Evolutionary conservation across 2,888 invertebrate species (phyloP), one percentile per base, ranked within the genome.

Genomic region (Monopis laevigella): DNA sequence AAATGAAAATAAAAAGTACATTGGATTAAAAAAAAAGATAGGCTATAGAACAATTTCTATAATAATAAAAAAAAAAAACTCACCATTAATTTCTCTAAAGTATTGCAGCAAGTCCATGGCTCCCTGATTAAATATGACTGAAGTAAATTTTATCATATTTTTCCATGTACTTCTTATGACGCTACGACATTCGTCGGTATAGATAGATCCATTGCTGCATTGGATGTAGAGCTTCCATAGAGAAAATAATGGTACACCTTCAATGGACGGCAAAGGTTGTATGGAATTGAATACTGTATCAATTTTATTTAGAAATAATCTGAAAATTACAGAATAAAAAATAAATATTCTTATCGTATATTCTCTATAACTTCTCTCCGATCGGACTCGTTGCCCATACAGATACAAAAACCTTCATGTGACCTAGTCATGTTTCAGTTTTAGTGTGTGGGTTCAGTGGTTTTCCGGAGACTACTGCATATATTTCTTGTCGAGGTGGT

Each of bases 11-110:
- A n/a, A n/a, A n/a, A n/a, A n/a, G n/a, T n/a, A n/a, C n/a, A n/a
- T n/a, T n/a, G n/a, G n/a, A n/a, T n/a, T n/a, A n/a, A n/a, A n/a
- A n/a, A n/a, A n/a, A n/a, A n/a, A n/a, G n/a, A n/a, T n/a, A n/a
- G n/a, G n/a, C n/a, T n/a, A n/a, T n/a, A n/a, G n/a, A n/a, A n/a
- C n/a, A n/a, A n/a, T n/a, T n/a, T n/a, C n/a, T n/a, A n/a, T n/a
- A n/a, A n/a, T n/a, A n/a, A n/a, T n/a, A n/a, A n/a, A 27, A 17
- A 2, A 14, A 2, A 3, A 36, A 30, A 26, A 36, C 59, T 58
- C 50, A 78, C 82, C 78, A 53, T 69, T 68, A 21, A 62, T 53
- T 45, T 82, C 80, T 7, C 43, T 59, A 34, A 81, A 70, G 48
- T 80, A 82, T 1, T 55, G 65, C 11, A 60, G 41, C 8, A 81